Conservation (phyloP, 1,140 invertebrate genomes). For the Bombus confusus region DNA sequence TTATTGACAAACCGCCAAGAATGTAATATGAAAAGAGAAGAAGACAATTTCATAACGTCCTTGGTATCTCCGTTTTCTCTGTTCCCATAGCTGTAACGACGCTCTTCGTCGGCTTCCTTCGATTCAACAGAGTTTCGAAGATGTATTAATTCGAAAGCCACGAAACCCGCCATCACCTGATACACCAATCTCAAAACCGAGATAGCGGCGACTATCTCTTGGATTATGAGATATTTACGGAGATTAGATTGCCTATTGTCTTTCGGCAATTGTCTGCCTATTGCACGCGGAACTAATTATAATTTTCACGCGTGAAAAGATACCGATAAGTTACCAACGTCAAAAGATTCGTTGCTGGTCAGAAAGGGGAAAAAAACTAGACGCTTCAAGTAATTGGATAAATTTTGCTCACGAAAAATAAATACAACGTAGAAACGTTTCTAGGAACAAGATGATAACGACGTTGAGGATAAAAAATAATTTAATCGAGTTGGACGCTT, state of each 20-base stretch:
- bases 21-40: neutral
- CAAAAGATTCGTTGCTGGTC: accelerated
- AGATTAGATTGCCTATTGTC: constrained; percentile 6
- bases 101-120: neutral
- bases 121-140: neutral
- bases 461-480: no score
- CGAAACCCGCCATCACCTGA: neutral
- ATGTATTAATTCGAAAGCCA: neutral
- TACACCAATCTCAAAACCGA: neutral
- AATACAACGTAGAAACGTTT: no score
- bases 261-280: neutral
- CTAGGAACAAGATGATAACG: no score
- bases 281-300: neutral
- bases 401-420: no score
- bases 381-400: no score
- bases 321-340: neutral
- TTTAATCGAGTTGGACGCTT: no score
- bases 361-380: no score
- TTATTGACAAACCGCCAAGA: neutral
- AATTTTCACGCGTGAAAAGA: neutral
- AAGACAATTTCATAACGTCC: neutral
- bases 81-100: neutral
- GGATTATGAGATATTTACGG: neutral
- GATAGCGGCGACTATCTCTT: neutral
- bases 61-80: neutral